phyloP scores from a whole-genome alignment of 2,888 invertebrate genomes.

The Drosophila mimica region DNA sequence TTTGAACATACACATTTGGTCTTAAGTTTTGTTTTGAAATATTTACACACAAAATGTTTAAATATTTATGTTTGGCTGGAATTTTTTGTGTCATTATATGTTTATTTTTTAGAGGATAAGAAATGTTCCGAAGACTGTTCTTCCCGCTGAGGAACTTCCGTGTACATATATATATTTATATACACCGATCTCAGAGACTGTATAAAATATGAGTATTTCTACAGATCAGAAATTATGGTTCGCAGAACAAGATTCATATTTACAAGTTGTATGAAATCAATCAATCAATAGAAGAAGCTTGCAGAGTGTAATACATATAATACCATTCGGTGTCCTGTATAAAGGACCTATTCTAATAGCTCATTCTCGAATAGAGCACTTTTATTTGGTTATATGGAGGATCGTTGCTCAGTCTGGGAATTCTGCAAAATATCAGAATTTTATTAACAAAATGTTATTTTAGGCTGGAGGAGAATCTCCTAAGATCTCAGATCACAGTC shows the following conservation, averaged over 20 bases:
- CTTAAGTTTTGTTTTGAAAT: background rate
- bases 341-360: background rate
- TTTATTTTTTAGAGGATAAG: background rate
- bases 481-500: conserved; percentile 75
- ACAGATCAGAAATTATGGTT: background rate
- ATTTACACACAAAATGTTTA: background rate
- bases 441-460: background rate
- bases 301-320: background rate
- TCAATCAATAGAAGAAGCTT: background rate
- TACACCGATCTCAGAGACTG: no score
- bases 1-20: background rate
- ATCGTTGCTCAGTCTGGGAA: background rate
- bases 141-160: no score
- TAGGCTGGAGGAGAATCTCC: conserved; percentile 81
- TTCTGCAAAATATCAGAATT: background rate
- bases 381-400: background rate
- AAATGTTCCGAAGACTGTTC: no score
- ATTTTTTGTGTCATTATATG: background rate
- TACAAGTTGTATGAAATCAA: background rate
- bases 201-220: background rate
- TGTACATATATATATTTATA: no score
- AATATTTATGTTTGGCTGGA: background rate
- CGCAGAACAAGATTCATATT: background rate
- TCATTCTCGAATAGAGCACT: background rate
- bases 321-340: background rate